These are phyloP conservation scores for Drosophila antonietae DNA, from an alignment of 2,888 invertebrate species.

Conservation along the genomic window DNA sequence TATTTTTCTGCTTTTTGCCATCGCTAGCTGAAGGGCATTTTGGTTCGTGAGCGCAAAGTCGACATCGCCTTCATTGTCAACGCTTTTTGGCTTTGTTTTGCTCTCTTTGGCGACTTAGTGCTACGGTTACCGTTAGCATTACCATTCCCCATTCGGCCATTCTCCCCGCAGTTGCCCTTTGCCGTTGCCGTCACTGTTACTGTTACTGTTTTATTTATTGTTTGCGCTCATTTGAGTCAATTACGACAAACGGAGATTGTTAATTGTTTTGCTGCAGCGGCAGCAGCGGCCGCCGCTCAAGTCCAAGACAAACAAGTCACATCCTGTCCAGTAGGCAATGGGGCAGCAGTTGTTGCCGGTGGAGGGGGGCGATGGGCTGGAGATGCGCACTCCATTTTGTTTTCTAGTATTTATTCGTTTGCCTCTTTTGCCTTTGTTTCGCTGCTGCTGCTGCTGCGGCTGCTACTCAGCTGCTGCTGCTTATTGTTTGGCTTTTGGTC, in stretches of 20 bases:
- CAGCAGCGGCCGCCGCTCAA: constrained; percentile 47
- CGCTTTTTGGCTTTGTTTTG: constrained; percentile 53
- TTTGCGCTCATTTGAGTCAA: constrained; percentile 82
- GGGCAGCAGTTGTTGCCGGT: background rate
- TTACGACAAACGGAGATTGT: constrained; percentile 79
- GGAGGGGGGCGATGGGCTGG: background rate
- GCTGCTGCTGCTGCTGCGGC: constrained; percentile 19
- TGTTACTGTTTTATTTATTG: constrained; percentile 76
- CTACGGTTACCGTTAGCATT: constrained; percentile 25
- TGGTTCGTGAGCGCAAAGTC: constrained; percentile 22
- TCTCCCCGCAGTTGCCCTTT: constrained; percentile 1
- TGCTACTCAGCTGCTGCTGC: constrained; percentile 34
- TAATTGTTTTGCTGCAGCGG: constrained; percentile 77
- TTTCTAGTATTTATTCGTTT: constrained; percentile 65
- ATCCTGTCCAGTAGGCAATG: constrained; percentile 39
- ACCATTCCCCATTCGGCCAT: constrained; percentile 2
- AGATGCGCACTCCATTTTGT: constrained; percentile 47
- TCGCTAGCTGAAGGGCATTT: constrained; percentile 34
- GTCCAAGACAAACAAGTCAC: constrained; percentile 70
- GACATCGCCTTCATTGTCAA: constrained; percentile 48
- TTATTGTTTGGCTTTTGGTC: constrained; percentile 68
- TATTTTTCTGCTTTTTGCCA: constrained; percentile 10
- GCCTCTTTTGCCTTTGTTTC: constrained; percentile 50
- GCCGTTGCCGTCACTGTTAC: constrained; percentile 23
- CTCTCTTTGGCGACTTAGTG: constrained; percentile 37